These are phyloP conservation scores for Esox masquinongy DNA, from an alignment of 2,797 vertebrate species.

Conservation along the genomic window DNA sequence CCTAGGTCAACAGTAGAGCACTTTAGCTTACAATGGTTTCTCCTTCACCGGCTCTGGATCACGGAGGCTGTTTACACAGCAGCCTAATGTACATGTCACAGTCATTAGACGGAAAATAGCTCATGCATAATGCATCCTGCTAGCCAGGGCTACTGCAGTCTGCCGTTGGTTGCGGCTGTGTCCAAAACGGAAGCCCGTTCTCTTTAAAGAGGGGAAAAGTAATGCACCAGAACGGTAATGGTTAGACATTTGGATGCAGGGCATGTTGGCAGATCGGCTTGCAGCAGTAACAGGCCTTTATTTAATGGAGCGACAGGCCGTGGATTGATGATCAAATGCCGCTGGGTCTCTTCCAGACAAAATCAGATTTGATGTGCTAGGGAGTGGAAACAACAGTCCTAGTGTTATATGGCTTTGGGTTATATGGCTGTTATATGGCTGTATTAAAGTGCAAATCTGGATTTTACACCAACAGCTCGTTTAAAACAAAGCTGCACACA, in stretches of 20 bases:
- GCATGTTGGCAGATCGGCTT: neutral
- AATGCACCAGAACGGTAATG: neutral
- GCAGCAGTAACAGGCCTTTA: neutral
- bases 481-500: neutral
- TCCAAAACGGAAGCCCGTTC: neutral
- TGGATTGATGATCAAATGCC: neutral
- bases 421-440: neutral
- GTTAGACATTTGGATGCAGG: neutral
- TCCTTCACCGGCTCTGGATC: neutral
- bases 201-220: neutral
- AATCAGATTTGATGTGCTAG: neutral
- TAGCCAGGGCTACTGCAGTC: neutral
- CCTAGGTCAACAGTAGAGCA: too few species aligned
- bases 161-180: neutral
- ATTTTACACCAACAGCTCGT: neutral
- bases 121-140: neutral
- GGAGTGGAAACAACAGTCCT: neutral
- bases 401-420: neutral
- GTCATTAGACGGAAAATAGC: slow-evolving; percentile 23
- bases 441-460: neutral
- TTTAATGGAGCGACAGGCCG: neutral
- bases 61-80: neutral
- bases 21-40: neutral
- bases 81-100: slow-evolving; percentile 31
- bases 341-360: neutral